Conservation (phyloP, 2,888 invertebrate species). For the Meandrusa payeni region DNA sequence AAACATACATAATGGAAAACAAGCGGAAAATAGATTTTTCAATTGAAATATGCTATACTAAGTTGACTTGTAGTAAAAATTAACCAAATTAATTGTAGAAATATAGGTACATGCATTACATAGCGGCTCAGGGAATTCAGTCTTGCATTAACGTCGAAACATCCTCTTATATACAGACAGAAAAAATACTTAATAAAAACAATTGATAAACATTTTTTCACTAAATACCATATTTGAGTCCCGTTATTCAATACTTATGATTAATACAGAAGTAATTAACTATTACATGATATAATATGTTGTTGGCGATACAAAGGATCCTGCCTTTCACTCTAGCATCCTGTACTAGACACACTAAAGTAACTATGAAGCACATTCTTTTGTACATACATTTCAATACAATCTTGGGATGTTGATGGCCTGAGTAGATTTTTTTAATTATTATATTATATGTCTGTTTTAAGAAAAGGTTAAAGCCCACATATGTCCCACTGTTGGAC, state of each 20-base stretch:
- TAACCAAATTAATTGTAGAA: constrained; percentile 21
- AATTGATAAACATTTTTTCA: constrained; percentile 59
- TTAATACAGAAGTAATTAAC: constrained; percentile 56
- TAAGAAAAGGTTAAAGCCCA: no score
- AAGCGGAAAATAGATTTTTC: no score
- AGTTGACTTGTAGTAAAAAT: no score
- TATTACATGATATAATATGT: constrained; percentile 49
- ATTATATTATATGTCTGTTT: no score
- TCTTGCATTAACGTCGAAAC: constrained; percentile 61
- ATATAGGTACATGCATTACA: constrained; percentile 24
- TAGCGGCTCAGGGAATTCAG: constrained; percentile 60
- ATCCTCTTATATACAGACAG: constrained; percentile 70
- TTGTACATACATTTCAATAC: constrained; percentile 49
- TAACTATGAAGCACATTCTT: constrained; percentile 35
- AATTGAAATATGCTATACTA: no score
- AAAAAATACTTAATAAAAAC: constrained; percentile 51
- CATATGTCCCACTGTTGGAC: no score
- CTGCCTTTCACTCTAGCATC: constrained; percentile 61
- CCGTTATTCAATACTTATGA: constrained; percentile 69
- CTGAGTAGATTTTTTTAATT: no score
- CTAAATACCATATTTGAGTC: constrained; percentile 78
- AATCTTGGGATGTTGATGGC: constrained; percentile 3
- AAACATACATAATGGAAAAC: no score
- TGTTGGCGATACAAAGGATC: constrained; percentile 52
- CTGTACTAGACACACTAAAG: constrained; percentile 48